Percentiles rank a stretch among this genome's conserved stretches.
Conservation (phyloP, 2,888 invertebrate species). For the Nomada goodeniana region DNA sequence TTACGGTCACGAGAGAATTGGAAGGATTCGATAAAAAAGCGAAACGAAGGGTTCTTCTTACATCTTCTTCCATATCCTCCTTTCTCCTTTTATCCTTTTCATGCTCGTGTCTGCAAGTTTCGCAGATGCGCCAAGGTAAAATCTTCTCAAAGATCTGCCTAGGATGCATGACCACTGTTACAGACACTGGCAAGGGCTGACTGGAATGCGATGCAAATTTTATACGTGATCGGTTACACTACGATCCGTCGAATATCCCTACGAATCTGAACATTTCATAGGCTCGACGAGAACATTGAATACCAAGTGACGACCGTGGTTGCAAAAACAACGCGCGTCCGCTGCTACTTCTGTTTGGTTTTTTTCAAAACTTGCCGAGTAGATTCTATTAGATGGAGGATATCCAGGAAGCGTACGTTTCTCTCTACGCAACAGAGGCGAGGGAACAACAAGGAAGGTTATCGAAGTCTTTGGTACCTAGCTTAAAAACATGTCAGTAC, state of each 20-base stretch:
- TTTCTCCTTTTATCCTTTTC: conserved; percentile 15
- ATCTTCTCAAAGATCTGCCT: conserved; percentile 57
- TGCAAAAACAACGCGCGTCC: conserved; percentile 43
- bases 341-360: conserved; percentile 21
- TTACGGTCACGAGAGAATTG: conserved; percentile 60
- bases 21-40: conserved; percentile 50
- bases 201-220: conserved; percentile 73
- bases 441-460: conserved; percentile 2
- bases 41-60: conserved; percentile 37
- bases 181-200: conserved; percentile 51
- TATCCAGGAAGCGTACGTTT: background rate
- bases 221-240: conserved; percentile 69
- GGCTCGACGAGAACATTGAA: conserved; percentile 57
- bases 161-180: conserved; percentile 60
- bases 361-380: conserved; percentile 13
- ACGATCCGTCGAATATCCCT: conserved; percentile 50
- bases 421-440: background rate
- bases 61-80: conserved; percentile 5
- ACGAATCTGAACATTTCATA: conserved; percentile 62
- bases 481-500: background rate
- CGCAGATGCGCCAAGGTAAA: conserved; percentile 56
- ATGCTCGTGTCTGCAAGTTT: conserved; percentile 47
- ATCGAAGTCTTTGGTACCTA: background rate
- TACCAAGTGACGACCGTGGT: conserved; percentile 59
- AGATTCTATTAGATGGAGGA: background rate